These are phyloP conservation scores for Nyctibius bracteatus DNA, from an alignment of 2,113 vertebrate species.

Conservation along the genomic window DNA sequence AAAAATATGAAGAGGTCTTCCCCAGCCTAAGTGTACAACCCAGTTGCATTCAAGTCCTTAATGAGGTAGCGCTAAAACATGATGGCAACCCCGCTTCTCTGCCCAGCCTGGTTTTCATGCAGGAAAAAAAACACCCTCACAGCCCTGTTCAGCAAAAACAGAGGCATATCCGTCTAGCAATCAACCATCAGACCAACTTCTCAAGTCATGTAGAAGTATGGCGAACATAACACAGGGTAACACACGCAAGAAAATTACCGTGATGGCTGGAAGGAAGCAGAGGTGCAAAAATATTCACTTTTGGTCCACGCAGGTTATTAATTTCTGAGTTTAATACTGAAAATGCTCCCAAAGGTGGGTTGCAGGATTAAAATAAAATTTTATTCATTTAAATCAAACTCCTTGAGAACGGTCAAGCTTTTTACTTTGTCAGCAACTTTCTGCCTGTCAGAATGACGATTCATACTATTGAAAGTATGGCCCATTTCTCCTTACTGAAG, in stretches of 20 bases:
- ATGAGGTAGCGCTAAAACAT: not conserved
- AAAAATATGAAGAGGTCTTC: not conserved
- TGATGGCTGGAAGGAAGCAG: not conserved
- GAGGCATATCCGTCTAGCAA: not conserved
- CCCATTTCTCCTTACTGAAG: not conserved
- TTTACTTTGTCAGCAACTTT: not conserved
- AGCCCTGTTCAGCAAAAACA: not conserved
- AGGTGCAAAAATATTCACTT: not conserved
- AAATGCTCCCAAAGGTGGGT: not conserved
- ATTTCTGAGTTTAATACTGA: not conserved
- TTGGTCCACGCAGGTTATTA: not conserved
- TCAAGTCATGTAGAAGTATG: not conserved
- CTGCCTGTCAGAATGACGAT: not conserved
- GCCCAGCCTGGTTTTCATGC: not conserved
- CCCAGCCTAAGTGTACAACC: not conserved
- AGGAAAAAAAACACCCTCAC: rapidly evolving
- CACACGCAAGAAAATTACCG: rapidly evolving
- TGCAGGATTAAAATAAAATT: not conserved
- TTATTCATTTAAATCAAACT: not conserved
- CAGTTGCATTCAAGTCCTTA: not conserved
- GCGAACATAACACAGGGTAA: not conserved
- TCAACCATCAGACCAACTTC: not conserved
- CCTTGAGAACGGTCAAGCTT: not conserved
- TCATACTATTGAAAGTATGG: not conserved
- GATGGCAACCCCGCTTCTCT: not conserved